Conservation (phyloP, 92 coral and sea anemone species). For the Diadumene lineata region DNA sequence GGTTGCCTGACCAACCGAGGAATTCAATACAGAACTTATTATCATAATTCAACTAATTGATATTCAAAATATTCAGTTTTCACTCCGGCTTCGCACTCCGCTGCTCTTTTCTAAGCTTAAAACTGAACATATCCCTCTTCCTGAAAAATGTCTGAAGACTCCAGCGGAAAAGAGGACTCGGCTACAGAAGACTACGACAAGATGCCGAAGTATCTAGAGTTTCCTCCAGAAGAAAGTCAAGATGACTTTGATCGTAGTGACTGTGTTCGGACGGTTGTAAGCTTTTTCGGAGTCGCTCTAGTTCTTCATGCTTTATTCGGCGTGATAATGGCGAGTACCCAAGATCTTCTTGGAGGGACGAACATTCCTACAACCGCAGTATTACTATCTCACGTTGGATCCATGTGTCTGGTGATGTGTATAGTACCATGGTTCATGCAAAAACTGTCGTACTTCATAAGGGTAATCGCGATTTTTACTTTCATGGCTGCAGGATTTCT, state of each 20-base stretch:
- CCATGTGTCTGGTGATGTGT: constrained; percentile 61
- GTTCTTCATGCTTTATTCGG: constrained; percentile 63
- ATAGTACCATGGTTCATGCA: constrained; percentile 82
- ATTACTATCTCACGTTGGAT: constrained; percentile 71
- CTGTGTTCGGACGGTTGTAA: constrained; percentile 53
- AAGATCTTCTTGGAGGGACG: constrained; percentile 82
- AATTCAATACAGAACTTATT: constrained; percentile 3
- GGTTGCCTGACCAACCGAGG: constrained; percentile 30
- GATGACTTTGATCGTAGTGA: constrained; percentile 37
- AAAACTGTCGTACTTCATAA: constrained; percentile 63
- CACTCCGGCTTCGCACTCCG: not conserved
- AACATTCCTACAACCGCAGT: constrained; percentile 73
- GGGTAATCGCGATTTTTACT: constrained; percentile 60
- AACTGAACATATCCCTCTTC: not conserved
- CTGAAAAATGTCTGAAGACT: constrained; percentile 39
- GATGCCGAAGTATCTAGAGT: constrained; percentile 5
- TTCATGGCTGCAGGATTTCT: constrained; percentile 73
- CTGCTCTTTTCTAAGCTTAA: constrained; percentile 8
- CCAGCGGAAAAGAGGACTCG: constrained; percentile 36
- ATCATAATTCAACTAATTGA: constrained; percentile 7
- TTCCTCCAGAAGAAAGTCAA: constrained; percentile 45
- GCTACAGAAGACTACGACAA: constrained; percentile 38
- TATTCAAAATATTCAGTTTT: constrained; percentile 13
- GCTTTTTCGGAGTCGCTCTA: constrained; percentile 69
- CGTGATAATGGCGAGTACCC: constrained; percentile 70